These are phyloP conservation scores for Chanos chanos DNA, from an alignment of 2,797 vertebrate genomes.

Conservation along the genomic window DNA sequence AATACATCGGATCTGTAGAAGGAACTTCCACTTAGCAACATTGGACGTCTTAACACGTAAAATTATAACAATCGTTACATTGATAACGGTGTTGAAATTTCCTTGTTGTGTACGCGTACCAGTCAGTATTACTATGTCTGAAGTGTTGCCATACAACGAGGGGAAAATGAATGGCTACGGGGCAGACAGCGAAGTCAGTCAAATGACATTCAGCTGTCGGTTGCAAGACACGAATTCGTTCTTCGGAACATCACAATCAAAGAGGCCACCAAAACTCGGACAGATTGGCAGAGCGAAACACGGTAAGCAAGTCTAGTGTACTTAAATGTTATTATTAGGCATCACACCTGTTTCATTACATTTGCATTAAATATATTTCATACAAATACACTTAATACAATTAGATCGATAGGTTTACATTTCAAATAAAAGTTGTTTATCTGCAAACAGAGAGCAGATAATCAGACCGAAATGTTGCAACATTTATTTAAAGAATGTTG, in stretches of 20 bases:
- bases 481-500: too few relatives aligned
- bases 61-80: too few relatives aligned
- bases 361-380: background rate
- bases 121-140: conserved; percentile 81
- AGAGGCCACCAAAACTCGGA: conserved; percentile 95
- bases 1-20: too few relatives aligned
- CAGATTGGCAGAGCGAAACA: conserved; percentile 96
- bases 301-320: conserved; percentile 68
- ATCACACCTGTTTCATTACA: background rate
- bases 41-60: too few relatives aligned
- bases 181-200: conserved; percentile 87
- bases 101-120: background rate
- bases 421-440: too few relatives aligned
- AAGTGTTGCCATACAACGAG: conserved; percentile 95
- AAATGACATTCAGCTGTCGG: conserved; percentile 96
- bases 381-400: background rate
- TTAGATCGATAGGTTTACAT: too few relatives aligned
- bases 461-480: too few relatives aligned
- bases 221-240: conserved; percentile 97
- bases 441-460: too few relatives aligned
- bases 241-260: conserved; percentile 89
- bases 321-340: background rate
- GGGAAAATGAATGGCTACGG: conserved; percentile 96
- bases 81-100: too few relatives aligned
- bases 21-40: too few relatives aligned